Percentiles rank a stretch among this genome's conserved stretches.
These are phyloP conservation scores for Gnathonemus longibarbis DNA, from an alignment of 2,113 vertebrate genomes.

Conservation along the genomic window DNA sequence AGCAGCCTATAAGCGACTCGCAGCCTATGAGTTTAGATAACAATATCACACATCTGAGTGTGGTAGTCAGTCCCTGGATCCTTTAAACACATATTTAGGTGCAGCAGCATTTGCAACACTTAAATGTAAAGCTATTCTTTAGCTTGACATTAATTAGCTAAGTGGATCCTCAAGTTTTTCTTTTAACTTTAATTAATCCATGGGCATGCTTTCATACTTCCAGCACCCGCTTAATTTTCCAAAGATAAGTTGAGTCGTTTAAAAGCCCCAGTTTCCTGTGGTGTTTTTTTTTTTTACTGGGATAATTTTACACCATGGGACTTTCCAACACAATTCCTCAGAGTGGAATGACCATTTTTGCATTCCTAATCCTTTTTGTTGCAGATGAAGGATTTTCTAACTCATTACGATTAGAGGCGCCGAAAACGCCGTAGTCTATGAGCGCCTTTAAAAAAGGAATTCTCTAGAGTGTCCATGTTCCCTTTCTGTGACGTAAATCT, in stretches of 20 bases:
- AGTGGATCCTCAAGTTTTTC: conserved; percentile 58
- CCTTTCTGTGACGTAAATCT: conserved; percentile 37
- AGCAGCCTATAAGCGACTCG: not conserved
- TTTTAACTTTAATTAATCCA: conserved; percentile 65
- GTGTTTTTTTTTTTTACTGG: conserved; percentile 50
- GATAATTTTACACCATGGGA: conserved; percentile 65
- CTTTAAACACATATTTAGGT: not conserved
- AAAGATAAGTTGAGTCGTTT: conserved; percentile 71
- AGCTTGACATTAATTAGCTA: conserved; percentile 54
- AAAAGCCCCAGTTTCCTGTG: conserved; percentile 58
- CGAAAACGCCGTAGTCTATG: conserved; percentile 63
- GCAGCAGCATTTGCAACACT: not conserved
- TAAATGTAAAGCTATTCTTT: conserved; percentile 55
- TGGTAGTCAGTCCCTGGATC: not conserved
- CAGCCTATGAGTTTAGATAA: not conserved
- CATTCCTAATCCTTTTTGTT: conserved; percentile 69
- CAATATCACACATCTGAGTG: not conserved
- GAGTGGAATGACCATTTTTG: conserved; percentile 54
- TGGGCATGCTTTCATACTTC: conserved; percentile 60
- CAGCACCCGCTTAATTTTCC: conserved; percentile 63
- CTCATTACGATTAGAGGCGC: conserved; percentile 76
- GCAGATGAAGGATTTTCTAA: conserved; percentile 73
- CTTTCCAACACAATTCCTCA: conserved; percentile 75
- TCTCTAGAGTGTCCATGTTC: conserved; percentile 56
- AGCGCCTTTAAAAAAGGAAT: conserved; percentile 53